Evolutionary conservation across 2,888 invertebrate genomes (phyloP).

Genomic region (Latrodectus hesperus): DNA sequence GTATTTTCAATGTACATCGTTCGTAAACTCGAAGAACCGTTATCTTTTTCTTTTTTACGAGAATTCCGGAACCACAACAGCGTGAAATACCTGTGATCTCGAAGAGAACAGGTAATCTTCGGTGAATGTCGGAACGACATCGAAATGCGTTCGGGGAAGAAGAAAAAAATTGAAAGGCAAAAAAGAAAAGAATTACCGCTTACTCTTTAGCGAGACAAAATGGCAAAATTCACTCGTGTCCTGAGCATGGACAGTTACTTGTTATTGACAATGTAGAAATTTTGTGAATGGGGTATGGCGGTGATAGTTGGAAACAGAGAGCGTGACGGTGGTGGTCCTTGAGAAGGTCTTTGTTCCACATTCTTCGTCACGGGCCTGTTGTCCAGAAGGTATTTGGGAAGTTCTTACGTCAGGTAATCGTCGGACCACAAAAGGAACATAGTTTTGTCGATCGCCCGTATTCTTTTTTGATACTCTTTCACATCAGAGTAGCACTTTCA

Average conservation of each 20-base stretch:
- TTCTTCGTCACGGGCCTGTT: slow-evolving; percentile 62
- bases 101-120: background rate
- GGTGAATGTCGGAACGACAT: background rate
- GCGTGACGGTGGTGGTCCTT: slow-evolving; percentile 49
- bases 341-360: slow-evolving; percentile 68
- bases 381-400: slow-evolving; percentile 26
- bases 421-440: slow-evolving; percentile 34
- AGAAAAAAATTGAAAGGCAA: no score
- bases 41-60: no score
- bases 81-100: no score
- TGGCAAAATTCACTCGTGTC: no score
- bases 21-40: no score
- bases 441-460: slow-evolving; percentile 2
- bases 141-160: no score
- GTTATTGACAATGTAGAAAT: background rate
- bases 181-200: no score
- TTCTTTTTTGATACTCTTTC: background rate
- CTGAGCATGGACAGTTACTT: background rate
- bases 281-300: background rate
- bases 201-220: background rate
- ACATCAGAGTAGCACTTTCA: background rate
- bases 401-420: slow-evolving; percentile 40
- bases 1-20: no score
- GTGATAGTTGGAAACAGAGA: slow-evolving; percentile 12
- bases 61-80: no score